Evolutionary conservation across 2,888 invertebrate genomes (phyloP).

Genomic region (Dicyrtoma fusca): DNA sequence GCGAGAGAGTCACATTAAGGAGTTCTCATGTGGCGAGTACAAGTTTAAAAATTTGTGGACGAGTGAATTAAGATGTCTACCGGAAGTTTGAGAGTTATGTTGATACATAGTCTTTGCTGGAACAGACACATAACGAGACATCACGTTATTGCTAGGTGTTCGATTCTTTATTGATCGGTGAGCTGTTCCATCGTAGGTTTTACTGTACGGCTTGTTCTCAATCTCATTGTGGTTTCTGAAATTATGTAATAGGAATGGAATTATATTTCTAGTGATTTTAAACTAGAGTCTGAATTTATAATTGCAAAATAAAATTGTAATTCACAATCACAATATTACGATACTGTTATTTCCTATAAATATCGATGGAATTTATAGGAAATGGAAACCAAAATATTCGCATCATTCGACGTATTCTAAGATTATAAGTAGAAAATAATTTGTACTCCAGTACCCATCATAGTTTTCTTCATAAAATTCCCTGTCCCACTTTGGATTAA

Average conservation of each 20-base stretch:
- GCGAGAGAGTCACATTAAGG: constrained; percentile 1
- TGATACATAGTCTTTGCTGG: constrained; percentile 31
- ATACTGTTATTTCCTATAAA: too few species aligned
- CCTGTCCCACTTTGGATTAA: constrained; percentile 51
- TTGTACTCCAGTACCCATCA: constrained; percentile 47
- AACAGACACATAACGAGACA: constrained; percentile 52
- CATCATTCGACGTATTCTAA: background rate
- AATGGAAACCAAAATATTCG: background rate
- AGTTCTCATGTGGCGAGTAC: constrained; percentile 16
- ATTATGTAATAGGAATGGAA: too few species aligned
- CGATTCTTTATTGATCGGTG: constrained; percentile 27
- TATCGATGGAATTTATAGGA: too few species aligned
- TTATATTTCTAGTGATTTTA: background rate
- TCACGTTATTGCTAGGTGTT: constrained; percentile 29
- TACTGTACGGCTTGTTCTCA: constrained; percentile 33
- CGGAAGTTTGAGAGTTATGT: constrained; percentile 41
- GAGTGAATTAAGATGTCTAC: constrained; percentile 37
- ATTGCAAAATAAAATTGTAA: background rate
- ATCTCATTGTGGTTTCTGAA: constrained; percentile 52
- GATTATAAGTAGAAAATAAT: background rate
- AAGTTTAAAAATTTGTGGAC: constrained; percentile 31
- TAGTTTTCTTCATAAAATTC: constrained; percentile 49
- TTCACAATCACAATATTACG: background rate
- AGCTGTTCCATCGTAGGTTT: constrained; percentile 15
- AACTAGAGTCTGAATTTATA: background rate